Evolutionary conservation across 1,140 invertebrate genomes (phyloP), one percentile per base, ranked within the genome.

Genomic region (Nymphalis io): DNA sequence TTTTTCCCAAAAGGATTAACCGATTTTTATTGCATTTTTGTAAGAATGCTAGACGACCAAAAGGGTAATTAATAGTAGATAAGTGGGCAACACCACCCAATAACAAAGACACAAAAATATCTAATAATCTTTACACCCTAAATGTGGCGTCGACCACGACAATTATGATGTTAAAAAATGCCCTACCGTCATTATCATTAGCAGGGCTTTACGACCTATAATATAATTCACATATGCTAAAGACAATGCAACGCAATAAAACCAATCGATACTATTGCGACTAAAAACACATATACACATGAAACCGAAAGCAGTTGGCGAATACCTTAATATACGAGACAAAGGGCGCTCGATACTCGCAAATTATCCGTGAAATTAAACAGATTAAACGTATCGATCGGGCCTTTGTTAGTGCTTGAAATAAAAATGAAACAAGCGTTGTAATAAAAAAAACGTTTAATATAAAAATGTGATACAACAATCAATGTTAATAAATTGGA

Each of bases 351-450:
- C 60, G 21, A 48, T 48, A 46, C 60, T 42, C 42, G 60, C 15
- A 61, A 61, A 61, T 61, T 61, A 48, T 27, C 60, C 60, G 60
- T 61, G 60, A 61, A 61, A 61, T 61, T 61, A 61, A 61, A 61
- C 23, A 42, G 60, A 61, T 61, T 61, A 46, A 60, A 61, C 21
- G 42, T 44, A 48, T 46, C 60, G 44, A 61, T 61, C 11, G 16
- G 46, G 12, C 46, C 46, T 51, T 51, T 51, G 46, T 51, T 51
- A 46, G 15, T 20, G 46, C 16, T 51, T 4, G 46, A 51, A 51
- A 51, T 18, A 51, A 51, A 51, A 57, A 65, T 64, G 55, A 39
- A 55, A 55, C 51, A 51, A 42, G 12, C 6, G 44, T 5, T n/a
- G 16, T 8, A 3, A 8, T 33, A 16, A 51, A 46, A 46, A 46